Evolutionary conservation across 1,140 invertebrate genomes (phyloP), one percentile per base, ranked within the genome.

Genomic region (Cotesia glomerata): DNA sequence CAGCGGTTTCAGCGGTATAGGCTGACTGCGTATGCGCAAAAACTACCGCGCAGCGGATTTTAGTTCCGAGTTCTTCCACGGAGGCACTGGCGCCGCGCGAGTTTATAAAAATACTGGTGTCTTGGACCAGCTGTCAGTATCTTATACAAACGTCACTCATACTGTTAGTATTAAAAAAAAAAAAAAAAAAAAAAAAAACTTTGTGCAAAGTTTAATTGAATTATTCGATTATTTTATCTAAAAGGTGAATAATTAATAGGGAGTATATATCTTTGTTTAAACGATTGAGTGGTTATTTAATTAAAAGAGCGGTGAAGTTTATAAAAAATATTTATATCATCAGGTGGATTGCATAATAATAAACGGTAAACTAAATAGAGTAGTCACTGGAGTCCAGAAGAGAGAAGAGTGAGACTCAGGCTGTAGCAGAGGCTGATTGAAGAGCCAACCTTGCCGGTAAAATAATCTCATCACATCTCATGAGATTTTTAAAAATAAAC

Each of bases 111-210:
- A 63, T 69, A 36, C 16, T 9, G 3, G 39, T 49, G 11, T 16
- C 54, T 59, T 67, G 54, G 8, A 11, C 36, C 11, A 26, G n/a
- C 72, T 64, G 66, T 69, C 72, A 73, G 72, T 73, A 69, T 56
- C 66, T 9, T 45, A 9, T 11, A 61, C 49, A 64, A 72, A 45
- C 39, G 39, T 45, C 8, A 45, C 1, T 26, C 26, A 26, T 26
- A 26, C 26, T 26, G 3, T 26, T 26, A 26, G 26, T 2, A 26
- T 26, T 26, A 26, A 26, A 26, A 26, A 26, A 26, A 26, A 1
- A 26, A 26, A 26, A 26, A 26, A 26, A 26, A 1, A 26, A 26
- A 26, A 26, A 26, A 26, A 26, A 26, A 26, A 26, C 52, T 54
- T 54, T 8, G 52, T 54, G 52, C 26, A 26, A 26, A 26, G 26